Evolutionary conservation across 2,888 invertebrate species (phyloP).

Genomic region (Mythimna loreyi): DNA sequence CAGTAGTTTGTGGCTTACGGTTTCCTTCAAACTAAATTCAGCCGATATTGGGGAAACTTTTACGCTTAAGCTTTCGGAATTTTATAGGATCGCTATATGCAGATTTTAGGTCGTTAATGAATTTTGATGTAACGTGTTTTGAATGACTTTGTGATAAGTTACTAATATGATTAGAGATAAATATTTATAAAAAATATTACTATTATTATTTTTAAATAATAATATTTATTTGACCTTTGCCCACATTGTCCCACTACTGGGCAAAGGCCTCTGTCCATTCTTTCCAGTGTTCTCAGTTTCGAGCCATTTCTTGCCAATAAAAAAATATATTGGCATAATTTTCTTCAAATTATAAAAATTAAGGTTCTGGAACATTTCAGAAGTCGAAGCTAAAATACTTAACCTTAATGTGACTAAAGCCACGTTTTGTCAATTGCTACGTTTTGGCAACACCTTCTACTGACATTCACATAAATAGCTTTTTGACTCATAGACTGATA

Average conservation of each 20-base stretch:
- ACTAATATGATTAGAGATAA: neutral
- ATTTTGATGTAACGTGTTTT: slow-evolving; percentile 9
- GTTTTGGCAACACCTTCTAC: slow-evolving; percentile 12
- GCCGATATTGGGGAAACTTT: slow-evolving; percentile 40
- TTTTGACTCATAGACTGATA: slow-evolving; percentile 47
- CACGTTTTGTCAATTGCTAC: neutral
- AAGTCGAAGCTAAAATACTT: too few species aligned
- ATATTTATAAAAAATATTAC: too few species aligned
- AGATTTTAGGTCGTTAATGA: slow-evolving; percentile 8
- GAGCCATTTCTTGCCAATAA: too few species aligned
- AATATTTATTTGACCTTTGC: too few species aligned
- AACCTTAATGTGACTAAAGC: neutral
- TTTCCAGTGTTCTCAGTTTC: too few species aligned
- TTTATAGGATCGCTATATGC: slow-evolving; percentile 10
- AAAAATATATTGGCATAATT: too few species aligned
- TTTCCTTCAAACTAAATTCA: slow-evolving; percentile 25
- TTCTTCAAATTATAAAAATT: too few species aligned
- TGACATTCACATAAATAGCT: slow-evolving; percentile 29
- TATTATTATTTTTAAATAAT: too few species aligned
- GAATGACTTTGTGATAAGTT: neutral
- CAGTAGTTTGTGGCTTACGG: slow-evolving; percentile 38
- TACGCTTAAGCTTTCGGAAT: slow-evolving; percentile 16
- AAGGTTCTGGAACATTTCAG: too few species aligned
- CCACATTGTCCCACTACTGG: too few species aligned
- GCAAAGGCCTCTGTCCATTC: too few species aligned